Base-by-base conservation (phyloP, 2,113 vertebrate species). In the Plotosus lineatus region DNA sequence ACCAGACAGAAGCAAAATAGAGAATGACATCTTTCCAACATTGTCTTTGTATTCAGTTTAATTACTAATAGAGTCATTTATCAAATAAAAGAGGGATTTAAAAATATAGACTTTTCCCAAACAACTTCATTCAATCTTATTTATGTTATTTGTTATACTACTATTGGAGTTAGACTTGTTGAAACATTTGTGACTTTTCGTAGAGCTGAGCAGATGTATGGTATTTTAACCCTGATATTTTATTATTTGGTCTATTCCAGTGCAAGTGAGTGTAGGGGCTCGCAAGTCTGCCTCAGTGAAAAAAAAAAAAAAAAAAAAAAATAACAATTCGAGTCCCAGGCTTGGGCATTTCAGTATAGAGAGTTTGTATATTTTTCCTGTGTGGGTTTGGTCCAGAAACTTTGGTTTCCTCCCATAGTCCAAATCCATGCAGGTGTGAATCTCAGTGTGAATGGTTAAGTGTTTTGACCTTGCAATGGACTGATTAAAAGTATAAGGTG, bases 1-100 rank as follows among this genome's bases (percentile, higher is more conserved):
- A 72, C 66, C 78, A 80, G 78, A 80, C 78, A 36, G 66, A 80
- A 72, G 40, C 78, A 72, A 80, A 80, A 80, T 26, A 80, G 38
- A 71, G 65, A n/a, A 58, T 38, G 58, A 46, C 69, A 73, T 73
- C 28, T 73, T 28, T 46, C 69, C 69, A 23, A 36, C 17, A 28
- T 73, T 51, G 51, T 9, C 28, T 9, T 23, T 33, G 17, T 73
- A 73, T 51, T 50, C 69, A 51, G 46, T 73, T 73, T 73, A 73
- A 73, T 73, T 73, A 51, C 33, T 19, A 51, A 73, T 23, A 36
- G 15, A 72, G 46, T 33, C 28, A 36, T 33, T 72, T 51, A 48
- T 48, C 68, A 48, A 71, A 33, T 46, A 51, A 33, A 73, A 31
- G 8, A 72, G 9, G 36, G 46, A 6, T 26, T 26, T 8, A 11